Conservation (phyloP, 2,797 vertebrate genomes). For the Lacerta agilis region DNA sequence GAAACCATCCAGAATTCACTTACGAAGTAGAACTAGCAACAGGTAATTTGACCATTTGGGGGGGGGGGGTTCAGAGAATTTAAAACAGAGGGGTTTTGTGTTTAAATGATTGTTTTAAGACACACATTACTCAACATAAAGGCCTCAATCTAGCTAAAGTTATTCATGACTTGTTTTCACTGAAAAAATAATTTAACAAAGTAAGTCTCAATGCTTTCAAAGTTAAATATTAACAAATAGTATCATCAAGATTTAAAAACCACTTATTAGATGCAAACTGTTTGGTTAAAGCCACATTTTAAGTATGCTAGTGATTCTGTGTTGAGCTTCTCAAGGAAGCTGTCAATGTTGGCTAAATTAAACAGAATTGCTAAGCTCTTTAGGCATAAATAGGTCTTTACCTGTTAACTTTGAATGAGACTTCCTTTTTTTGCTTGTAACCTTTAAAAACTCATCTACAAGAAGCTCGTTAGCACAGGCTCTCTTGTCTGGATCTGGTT, state of each 20-base stretch:
- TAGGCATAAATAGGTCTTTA: conserved; percentile 52
- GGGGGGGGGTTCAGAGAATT: no score
- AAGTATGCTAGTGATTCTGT: neutral
- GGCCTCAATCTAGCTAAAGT: neutral
- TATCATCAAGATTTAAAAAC: neutral
- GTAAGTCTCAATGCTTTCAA: neutral
- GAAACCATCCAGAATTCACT: conserved; percentile 2
- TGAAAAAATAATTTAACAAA: neutral
- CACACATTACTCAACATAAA: neutral
- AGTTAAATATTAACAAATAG: neutral
- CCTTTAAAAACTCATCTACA: conserved; percentile 95
- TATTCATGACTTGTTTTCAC: neutral
- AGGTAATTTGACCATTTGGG: neutral
- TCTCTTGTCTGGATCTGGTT: conserved; percentile 93
- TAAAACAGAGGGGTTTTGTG: no score
- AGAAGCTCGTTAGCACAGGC: conserved; percentile 92
- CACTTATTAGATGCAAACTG: neutral
- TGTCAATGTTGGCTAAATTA: neutral
- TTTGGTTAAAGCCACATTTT: neutral
- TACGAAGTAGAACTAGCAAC: neutral
- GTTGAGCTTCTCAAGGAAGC: neutral
- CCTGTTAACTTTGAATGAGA: conserved; percentile 87
- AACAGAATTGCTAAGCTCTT: neutral
- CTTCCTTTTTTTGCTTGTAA: conserved; percentile 95
- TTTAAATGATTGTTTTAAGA: neutral